phyloP scores from a whole-genome alignment of 2,797 vertebrate genomes.

The Phaenicophaeus curvirostris region DNA sequence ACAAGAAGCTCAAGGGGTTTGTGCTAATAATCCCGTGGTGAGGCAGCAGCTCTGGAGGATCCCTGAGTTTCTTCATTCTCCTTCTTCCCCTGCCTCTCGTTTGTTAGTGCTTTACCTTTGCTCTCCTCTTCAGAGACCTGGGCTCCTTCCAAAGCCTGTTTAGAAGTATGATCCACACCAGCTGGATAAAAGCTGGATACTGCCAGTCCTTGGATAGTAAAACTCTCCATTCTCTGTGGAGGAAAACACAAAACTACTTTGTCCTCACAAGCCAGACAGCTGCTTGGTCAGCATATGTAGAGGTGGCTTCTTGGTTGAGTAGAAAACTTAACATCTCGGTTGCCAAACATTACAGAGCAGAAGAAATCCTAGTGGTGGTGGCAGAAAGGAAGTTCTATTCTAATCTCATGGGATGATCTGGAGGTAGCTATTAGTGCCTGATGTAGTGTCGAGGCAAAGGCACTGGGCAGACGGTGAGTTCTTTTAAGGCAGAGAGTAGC shows the following conservation, averaged over 20 bases:
- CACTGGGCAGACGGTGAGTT: neutral
- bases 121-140: neutral
- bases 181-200: neutral
- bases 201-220: neutral
- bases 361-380: neutral
- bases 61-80: neutral
- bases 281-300: neutral
- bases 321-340: neutral
- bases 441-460: slow-evolving; percentile 15
- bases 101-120: neutral
- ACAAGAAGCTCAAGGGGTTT: neutral
- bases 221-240: neutral
- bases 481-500: neutral
- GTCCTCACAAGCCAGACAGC: neutral
- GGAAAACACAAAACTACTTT: neutral
- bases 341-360: neutral
- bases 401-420: neutral
- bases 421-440: neutral
- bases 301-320: neutral
- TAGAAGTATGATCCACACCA: neutral
- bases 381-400: neutral
- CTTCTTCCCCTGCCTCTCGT: neutral
- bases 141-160: neutral
- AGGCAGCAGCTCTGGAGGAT: neutral
- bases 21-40: neutral